Evolutionary conservation across 1,140 invertebrate species (phyloP).

Genomic region (Papilio dardanus): DNA sequence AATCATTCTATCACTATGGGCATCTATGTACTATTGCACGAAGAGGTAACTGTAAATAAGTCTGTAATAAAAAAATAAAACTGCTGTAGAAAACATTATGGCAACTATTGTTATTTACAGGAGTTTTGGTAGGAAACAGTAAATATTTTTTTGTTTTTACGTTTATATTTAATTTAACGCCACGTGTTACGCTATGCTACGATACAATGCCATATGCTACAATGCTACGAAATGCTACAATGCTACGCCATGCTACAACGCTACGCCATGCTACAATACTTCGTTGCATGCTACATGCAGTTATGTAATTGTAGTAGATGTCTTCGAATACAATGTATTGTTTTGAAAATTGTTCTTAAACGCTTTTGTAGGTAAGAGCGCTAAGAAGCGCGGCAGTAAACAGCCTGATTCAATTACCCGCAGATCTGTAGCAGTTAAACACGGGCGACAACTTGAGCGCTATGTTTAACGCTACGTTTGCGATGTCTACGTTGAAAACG

Average conservation of each 20-base stretch:
- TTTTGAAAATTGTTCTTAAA: conserved; percentile 8
- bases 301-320: background rate
- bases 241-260: background rate
- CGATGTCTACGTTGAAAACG: conserved; percentile 19
- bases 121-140: no score
- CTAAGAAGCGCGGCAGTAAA: background rate
- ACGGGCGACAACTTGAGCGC: conserved; percentile 18
- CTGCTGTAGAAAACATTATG: no score
- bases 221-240: background rate
- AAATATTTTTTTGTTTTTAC: no score
- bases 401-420: conserved; percentile 30
- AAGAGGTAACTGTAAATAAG: no score
- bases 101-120: no score
- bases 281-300: background rate
- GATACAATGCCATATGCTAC: background rate
- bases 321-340: conserved; percentile 17
- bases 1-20: background rate
- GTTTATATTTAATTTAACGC: no score
- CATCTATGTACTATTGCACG: no score
- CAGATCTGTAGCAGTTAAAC: conserved; percentile 29
- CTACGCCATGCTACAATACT: background rate
- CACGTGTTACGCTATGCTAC: background rate
- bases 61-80: no score
- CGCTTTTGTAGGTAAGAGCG: background rate
- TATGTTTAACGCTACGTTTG: conserved; percentile 22